Percentiles rank a stretch among this genome's conserved stretches.
These are phyloP conservation scores for Drosophila kanapiae DNA, from an alignment of 1,140 invertebrate species.

Conservation along the genomic window DNA sequence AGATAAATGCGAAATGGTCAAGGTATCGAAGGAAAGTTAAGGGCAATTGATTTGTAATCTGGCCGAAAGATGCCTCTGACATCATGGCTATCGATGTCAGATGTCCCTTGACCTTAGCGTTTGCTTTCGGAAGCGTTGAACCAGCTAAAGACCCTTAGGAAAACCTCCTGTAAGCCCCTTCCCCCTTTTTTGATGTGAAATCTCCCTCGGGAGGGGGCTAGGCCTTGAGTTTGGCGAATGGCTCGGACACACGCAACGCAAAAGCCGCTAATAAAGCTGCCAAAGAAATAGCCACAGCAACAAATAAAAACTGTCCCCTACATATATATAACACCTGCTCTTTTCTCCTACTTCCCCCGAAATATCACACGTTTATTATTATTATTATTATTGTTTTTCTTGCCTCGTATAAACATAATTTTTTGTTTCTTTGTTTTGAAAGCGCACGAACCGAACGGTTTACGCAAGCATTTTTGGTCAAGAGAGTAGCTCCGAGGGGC, in stretches of 20 bases:
- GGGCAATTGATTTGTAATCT: background rate
- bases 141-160: background rate
- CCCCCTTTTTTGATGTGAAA: background rate
- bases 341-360: background rate
- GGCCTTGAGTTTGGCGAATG: constrained; percentile 15
- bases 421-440: constrained; percentile 39
- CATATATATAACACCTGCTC: constrained; percentile 21
- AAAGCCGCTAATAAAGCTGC: constrained; percentile 47
- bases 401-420: constrained; percentile 28
- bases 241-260: constrained; percentile 23
- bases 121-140: background rate
- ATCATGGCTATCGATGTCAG: background rate
- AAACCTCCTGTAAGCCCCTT: background rate
- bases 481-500: background rate
- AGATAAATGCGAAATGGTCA: too few relatives aligned
- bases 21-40: too few relatives aligned
- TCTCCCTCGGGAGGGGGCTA: background rate
- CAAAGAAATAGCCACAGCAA: constrained; percentile 11
- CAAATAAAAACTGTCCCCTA: constrained; percentile 8
- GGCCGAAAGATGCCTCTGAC: constrained; percentile 10
- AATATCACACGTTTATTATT: constrained; percentile 38
- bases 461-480: constrained; percentile 68
- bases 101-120: constrained; percentile 38
- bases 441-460: constrained; percentile 54
- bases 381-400: constrained; percentile 29